These are phyloP conservation scores for Pedetes capensis DNA, from an alignment of 2,113 vertebrate genomes.

Conservation along the genomic window DNA sequence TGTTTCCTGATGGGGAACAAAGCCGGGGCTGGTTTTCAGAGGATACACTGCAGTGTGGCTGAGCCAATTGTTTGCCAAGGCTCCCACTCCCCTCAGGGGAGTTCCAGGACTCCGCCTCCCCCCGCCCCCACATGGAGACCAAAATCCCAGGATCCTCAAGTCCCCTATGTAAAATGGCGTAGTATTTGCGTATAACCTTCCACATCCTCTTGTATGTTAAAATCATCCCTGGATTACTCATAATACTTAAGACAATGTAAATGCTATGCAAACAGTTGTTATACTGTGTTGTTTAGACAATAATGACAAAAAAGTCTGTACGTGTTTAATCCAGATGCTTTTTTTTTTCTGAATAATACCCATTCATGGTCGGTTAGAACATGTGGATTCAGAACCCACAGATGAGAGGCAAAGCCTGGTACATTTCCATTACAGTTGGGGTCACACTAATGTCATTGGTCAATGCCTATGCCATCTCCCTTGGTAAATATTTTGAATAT, in stretches of 20 bases:
- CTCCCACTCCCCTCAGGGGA: background rate
- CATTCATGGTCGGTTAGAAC: background rate
- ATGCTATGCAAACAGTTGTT: background rate
- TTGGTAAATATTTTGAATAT: background rate
- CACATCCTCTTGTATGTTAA: background rate
- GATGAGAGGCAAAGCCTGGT: no score
- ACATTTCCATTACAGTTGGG: background rate
- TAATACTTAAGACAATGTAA: background rate
- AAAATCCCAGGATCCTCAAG: background rate
- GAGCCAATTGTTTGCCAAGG: background rate
- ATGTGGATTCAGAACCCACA: background rate
- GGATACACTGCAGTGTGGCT: fast-evolving
- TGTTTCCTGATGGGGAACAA: background rate
- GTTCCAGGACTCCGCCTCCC: background rate
- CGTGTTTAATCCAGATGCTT: background rate
- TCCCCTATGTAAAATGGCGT: background rate
- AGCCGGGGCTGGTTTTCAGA: background rate
- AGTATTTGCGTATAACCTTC: background rate
- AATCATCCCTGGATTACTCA: background rate
- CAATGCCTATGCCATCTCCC: background rate
- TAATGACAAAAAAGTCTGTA: background rate
- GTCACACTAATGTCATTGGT: background rate
- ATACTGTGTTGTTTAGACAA: background rate
- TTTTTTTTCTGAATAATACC: background rate
- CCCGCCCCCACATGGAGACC: background rate